Conservation (phyloP, 2,797 vertebrate species). For the Aldrovandia affinis region DNA sequence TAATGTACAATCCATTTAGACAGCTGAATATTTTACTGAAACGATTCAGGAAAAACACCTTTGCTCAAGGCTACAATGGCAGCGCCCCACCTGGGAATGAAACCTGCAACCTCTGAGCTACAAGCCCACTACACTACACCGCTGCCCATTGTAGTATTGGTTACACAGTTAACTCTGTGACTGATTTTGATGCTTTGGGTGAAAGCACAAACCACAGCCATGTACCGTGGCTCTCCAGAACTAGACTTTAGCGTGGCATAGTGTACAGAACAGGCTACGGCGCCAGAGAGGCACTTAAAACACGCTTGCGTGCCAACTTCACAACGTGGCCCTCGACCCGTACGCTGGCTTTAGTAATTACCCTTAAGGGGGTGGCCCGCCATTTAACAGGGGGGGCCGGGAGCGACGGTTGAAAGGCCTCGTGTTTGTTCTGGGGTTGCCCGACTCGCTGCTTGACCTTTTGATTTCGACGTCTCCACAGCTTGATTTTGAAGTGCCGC, state of each 20-base stretch:
- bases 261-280: not conserved
- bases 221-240: too few relatives aligned
- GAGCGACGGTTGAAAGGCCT: not conserved
- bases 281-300: not conserved
- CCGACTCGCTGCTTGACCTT: not conserved
- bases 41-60: too few relatives aligned
- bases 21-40: too few relatives aligned
- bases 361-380: not conserved
- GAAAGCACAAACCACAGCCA: too few relatives aligned
- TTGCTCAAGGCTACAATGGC: too few relatives aligned
- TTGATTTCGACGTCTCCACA: constrained; percentile 55
- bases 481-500: constrained; percentile 95
- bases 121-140: too few relatives aligned
- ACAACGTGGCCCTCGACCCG: not conserved
- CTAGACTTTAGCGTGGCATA: not conserved
- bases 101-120: too few relatives aligned
- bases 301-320: not conserved
- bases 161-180: too few relatives aligned
- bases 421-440: not conserved
- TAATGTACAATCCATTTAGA: too few relatives aligned
- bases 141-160: too few relatives aligned
- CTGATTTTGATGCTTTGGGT: too few relatives aligned
- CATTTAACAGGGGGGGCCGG: not conserved
- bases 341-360: not conserved
- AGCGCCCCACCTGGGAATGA: too few relatives aligned